These are phyloP conservation scores for Heliothis virescens DNA, from an alignment of 1,140 invertebrate genomes.

Conservation along the genomic window DNA sequence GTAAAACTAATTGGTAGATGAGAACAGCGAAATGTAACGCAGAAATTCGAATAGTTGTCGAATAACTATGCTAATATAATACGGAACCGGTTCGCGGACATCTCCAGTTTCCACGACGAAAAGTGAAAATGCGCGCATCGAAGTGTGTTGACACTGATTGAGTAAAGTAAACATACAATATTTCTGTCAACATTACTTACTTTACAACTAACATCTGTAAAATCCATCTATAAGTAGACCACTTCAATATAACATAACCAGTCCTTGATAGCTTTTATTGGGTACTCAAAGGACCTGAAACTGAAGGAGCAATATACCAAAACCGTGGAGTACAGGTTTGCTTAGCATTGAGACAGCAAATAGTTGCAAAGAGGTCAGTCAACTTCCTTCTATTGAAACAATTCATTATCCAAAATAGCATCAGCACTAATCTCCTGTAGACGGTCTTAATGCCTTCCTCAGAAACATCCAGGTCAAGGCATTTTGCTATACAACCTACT, in stretches of 20 bases:
- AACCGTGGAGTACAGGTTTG: too few relatives aligned
- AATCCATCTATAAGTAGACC: too few relatives aligned
- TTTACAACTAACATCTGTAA: not conserved
- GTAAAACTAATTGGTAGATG: conserved; percentile 14
- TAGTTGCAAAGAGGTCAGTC: too few relatives aligned
- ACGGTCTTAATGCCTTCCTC: not conserved
- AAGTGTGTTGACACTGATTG: conserved; percentile 54
- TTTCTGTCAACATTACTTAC: not conserved
- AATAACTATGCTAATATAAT: conserved; percentile 53
- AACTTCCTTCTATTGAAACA: too few relatives aligned
- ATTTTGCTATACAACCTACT: not conserved
- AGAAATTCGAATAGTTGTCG: conserved; percentile 12
- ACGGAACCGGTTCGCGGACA: conserved; percentile 45
- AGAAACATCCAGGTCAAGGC: not conserved
- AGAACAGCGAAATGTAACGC: not conserved
- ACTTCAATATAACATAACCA: too few relatives aligned
- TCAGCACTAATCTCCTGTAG: not conserved
- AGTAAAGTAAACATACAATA: not conserved
- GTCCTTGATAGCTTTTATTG: too few relatives aligned
- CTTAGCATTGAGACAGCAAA: too few relatives aligned
- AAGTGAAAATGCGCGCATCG: conserved; percentile 71
- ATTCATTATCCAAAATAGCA: not conserved
- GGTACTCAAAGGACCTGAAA: too few relatives aligned
- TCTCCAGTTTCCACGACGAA: conserved; percentile 62
- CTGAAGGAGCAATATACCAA: too few relatives aligned